phyloP scores from a whole-genome alignment of 2,797 vertebrate species.

The Tenualosa ilisha region DNA sequence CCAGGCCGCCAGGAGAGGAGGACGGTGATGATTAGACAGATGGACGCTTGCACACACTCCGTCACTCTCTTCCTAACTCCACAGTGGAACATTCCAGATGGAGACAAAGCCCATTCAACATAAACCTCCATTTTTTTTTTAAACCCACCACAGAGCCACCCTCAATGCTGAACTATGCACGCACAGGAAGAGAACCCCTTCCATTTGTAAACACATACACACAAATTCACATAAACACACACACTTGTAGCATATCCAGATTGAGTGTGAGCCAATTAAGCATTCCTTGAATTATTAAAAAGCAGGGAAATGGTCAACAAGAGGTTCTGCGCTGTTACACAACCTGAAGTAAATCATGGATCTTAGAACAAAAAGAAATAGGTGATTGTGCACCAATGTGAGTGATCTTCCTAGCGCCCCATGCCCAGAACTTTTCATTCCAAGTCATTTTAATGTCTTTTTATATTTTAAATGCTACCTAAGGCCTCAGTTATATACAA shows the following conservation, averaged over 20 bases:
- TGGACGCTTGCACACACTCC: conserved; percentile 65
- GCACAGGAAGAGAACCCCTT: conserved; percentile 62
- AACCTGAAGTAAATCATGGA: not conserved
- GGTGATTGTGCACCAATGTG: conserved; percentile 1
- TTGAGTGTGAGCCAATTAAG: conserved; percentile 22
- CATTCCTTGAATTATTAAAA: conserved; percentile 22
- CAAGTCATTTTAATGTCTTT: conserved; percentile 38
- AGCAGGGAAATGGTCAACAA: not conserved
- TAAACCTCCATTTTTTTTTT: conserved; percentile 41
- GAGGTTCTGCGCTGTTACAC: not conserved
- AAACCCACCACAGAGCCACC: conserved; percentile 41
- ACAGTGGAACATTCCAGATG: conserved; percentile 67
- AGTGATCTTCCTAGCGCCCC: not conserved
- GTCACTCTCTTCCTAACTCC: conserved; percentile 53
- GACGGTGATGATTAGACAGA: conserved; percentile 84
- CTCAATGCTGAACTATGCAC: conserved; percentile 77
- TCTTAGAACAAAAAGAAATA: conserved; percentile 29
- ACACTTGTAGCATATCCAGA: conserved; percentile 17
- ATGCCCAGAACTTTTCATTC: conserved; percentile 19
- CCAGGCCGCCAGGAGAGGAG: conserved; percentile 83
- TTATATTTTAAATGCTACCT: conserved; percentile 41
- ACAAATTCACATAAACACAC: not conserved
- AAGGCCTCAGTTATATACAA: conserved; percentile 33
- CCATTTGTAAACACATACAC: not conserved
- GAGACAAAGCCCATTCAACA: conserved; percentile 54